Conservation (phyloP, 2,888 invertebrate genomes). For the Cryptocephalus primarius region DNA sequence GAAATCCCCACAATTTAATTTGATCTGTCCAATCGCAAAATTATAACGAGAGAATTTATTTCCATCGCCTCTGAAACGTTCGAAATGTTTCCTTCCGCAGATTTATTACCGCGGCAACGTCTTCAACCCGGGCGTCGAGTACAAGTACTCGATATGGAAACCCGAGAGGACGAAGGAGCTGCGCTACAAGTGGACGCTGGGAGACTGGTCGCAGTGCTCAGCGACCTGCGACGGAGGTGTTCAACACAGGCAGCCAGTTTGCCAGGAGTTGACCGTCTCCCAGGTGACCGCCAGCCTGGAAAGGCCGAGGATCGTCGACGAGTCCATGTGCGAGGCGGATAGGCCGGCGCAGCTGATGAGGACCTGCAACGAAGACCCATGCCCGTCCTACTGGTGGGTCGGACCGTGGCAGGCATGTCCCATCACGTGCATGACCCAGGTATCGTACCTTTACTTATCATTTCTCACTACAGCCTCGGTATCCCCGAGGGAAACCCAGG, state of each 20-base stretch:
- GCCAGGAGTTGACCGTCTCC: slow-evolving; percentile 35
- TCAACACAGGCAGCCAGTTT: slow-evolving; percentile 44
- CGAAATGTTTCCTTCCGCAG: slow-evolving; percentile 27
- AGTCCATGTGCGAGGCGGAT: slow-evolving; percentile 32
- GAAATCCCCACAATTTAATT: too few species aligned
- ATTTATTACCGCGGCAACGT: slow-evolving; percentile 61
- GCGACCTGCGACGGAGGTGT: slow-evolving; percentile 69
- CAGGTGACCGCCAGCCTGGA: slow-evolving; percentile 36
- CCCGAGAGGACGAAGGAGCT: slow-evolving; percentile 45
- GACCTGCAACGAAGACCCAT: slow-evolving; percentile 53
- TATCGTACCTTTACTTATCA: too few species aligned
- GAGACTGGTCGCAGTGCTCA: slow-evolving; percentile 73
- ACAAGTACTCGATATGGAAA: slow-evolving; percentile 70
- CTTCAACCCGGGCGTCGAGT: slow-evolving; percentile 70
- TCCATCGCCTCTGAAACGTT: too few species aligned
- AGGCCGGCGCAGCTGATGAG: slow-evolving; percentile 51
- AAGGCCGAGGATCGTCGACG: slow-evolving; percentile 33
- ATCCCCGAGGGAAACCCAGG: too few species aligned
- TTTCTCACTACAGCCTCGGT: too few species aligned
- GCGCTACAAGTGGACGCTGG: slow-evolving; percentile 61
- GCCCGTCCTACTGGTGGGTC: slow-evolving; percentile 75
- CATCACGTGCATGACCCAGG: slow-evolving; percentile 42
- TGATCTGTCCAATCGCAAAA: too few species aligned
- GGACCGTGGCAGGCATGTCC: slow-evolving; percentile 81
- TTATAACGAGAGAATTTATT: too few species aligned